Evolutionary conservation across 2,113 vertebrate genomes (phyloP).

Genomic region (Setophaga coronata): DNA sequence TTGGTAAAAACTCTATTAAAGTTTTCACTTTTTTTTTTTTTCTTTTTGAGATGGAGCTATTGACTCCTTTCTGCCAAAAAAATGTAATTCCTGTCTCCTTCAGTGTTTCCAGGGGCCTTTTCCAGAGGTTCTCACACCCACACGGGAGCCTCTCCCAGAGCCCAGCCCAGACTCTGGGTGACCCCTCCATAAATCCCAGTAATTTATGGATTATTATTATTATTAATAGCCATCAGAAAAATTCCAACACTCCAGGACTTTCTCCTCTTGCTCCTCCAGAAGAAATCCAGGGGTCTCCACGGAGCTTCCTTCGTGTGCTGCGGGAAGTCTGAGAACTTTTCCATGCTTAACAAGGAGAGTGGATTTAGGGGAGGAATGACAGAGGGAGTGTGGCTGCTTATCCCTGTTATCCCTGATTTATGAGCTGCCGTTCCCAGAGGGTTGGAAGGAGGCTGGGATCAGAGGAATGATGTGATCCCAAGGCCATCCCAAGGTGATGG

Average conservation of each 20-base stretch:
- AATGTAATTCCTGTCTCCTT: neutral
- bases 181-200: neutral
- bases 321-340: neutral
- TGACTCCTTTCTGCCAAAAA: neutral
- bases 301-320: fast-evolving
- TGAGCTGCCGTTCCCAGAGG: neutral
- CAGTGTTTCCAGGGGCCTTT: neutral
- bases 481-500: neutral
- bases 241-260: neutral
- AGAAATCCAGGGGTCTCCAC: neutral
- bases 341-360: neutral
- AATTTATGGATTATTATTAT: neutral
- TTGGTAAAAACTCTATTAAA: neutral
- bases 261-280: neutral
- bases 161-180: neutral
- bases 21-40: neutral
- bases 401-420: neutral
- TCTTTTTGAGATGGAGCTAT: neutral
- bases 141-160: neutral
- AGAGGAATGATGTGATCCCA: neutral
- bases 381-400: neutral
- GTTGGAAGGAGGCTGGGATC: neutral
- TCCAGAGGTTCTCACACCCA: neutral
- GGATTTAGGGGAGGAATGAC: neutral
- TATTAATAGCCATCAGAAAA: neutral